Evolutionary conservation across 2,888 invertebrate species (phyloP), one percentile per base, ranked within the genome.

Genomic region (Pollenia angustigena): DNA sequence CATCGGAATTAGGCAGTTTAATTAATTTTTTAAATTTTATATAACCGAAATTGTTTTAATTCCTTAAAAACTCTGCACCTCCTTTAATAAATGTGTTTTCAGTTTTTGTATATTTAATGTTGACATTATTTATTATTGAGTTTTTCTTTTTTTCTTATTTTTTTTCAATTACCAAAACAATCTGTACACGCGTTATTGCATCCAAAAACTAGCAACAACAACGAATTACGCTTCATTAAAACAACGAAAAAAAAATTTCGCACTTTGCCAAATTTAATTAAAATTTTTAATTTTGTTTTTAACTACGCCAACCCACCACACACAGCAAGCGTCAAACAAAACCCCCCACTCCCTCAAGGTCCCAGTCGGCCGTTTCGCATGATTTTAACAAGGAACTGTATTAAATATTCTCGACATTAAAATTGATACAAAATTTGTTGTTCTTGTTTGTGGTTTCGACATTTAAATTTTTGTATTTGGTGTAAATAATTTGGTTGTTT

Each of bases 261-360:
- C 81, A 81, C 80, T 81, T 81, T 81, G 81, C 81, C 81, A 81
- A 81, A 81, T 81, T 81, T 75, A 81, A 74, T 75, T 81, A 42
- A 4, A 68, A 68, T 75, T 66, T 81, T 48, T 50, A 64, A 64
- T 74, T 66, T 74, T 68, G 23, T 62, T 71, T 80, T 72, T 64
- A 72, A 72, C 62, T 72, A 72, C 71, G 32, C 52, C 64, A 50
- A 23, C 44, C 14, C 14, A 69, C 58, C 40, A 42, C 68, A 58
- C 40, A 42, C 68, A 58, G n/a, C 42, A 48, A 40, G 23, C 64
- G 56, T 8, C 52, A 18, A 23, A 18, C 50, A 4, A 32, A 46
- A 46, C n/a, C 23, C 54, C 52, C 62, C 64, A 71, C 52, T 54
- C 80, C 32, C 52, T 54, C 62, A 81, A 81, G 80, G 72, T 54